Base-by-base conservation (phyloP, 2,888 invertebrate genomes). In the Orchesellides sinensis region DNA sequence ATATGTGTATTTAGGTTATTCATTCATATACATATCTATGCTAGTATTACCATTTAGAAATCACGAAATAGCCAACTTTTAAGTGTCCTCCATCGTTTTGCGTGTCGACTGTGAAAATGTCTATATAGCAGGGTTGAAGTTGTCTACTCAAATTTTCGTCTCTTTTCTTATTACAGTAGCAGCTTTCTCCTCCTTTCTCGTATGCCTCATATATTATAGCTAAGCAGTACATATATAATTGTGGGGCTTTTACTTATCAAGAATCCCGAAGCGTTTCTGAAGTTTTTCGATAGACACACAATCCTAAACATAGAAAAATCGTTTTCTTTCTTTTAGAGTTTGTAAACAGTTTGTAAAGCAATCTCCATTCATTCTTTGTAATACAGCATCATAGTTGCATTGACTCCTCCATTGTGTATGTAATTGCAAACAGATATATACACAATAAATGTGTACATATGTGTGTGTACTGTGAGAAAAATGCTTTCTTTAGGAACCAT, bases 201-300 rank as follows among this genome's bases (percentile, higher is more conserved):
- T n/a, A n/a, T 79, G 79, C 72, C 72, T 79, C 70, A 79, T 52
- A 79, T 70, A 52, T n/a, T n/a, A n/a, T 29, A 70, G 59, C 49
- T 69, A 79, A 65, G 52, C 65, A 73, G 68, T 66, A 80, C 80
- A 80, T 52, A 68, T 66, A 80, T 66, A 80, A 72, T 80, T 80
- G 72, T 66, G 80, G 80, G 56, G 45, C 66, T 54, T 65, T 73
- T n/a, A n/a, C 73, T 66, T 79, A 65, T 73, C 80, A 66, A 63
- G 73, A 73, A 73, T 66, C 73, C 66, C 65, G 66, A 47, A 73
- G 73, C 73, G 66, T 73, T 72, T 73, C 73, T 72, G 73, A 73
- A 72, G 66, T 80, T 80, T 78, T 80, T 65, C 73, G 79, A 79
- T 72, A 72, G 54, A 65, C 32, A 54, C 23, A 65, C 63, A 40